Percentiles rank a stretch among this genome's conserved stretches.
phyloP scores from a whole-genome alignment of 2,888 invertebrate genomes.

The Gonocerus acuteangulatus region DNA sequence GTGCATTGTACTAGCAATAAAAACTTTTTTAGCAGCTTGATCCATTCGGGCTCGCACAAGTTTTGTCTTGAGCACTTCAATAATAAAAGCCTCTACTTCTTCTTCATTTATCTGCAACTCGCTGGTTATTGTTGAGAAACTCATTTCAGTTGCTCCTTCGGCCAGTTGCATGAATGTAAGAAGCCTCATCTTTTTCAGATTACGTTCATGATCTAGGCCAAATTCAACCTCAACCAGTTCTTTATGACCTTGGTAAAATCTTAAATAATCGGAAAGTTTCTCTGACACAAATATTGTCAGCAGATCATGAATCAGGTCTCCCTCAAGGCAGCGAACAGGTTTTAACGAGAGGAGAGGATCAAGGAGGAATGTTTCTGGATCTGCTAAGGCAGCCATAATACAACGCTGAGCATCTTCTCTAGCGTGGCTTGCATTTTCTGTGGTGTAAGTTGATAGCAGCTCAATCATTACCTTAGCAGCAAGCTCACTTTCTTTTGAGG shows the following conservation, averaged over 20 bases:
- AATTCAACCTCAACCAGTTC: slow-evolving; percentile 65
- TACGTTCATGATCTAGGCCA: slow-evolving; percentile 85
- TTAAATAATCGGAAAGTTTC: slow-evolving; percentile 81
- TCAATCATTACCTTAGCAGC: slow-evolving; percentile 97
- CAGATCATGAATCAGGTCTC: slow-evolving; percentile 89
- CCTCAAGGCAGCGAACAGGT: slow-evolving; percentile 90
- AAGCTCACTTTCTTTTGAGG: slow-evolving; percentile 80
- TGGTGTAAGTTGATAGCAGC: slow-evolving; percentile 89
- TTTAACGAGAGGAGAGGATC: slow-evolving; percentile 89
- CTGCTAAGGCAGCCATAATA: slow-evolving; percentile 88
- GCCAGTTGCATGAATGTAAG: slow-evolving; percentile 96
- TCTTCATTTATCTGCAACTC: slow-evolving; percentile 80
- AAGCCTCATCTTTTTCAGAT: slow-evolving; percentile 93
- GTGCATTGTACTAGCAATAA: slow-evolving; percentile 82
- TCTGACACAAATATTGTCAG: slow-evolving; percentile 92
- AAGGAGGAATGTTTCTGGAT: slow-evolving; percentile 88
- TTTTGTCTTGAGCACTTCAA: slow-evolving; percentile 88
- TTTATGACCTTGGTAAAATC: slow-evolving; percentile 86
- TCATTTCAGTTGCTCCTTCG: slow-evolving; percentile 84
- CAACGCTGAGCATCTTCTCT: slow-evolving; percentile 94
- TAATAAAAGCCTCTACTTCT: slow-evolving; percentile 92
- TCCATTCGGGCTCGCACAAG: slow-evolving; percentile 89
- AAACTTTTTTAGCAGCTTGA: slow-evolving; percentile 72
- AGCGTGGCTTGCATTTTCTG: slow-evolving; percentile 93
- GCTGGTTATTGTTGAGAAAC: slow-evolving; percentile 78